Base-by-base conservation (phyloP, 1,140 invertebrate species). In the Augochlora pura region DNA sequence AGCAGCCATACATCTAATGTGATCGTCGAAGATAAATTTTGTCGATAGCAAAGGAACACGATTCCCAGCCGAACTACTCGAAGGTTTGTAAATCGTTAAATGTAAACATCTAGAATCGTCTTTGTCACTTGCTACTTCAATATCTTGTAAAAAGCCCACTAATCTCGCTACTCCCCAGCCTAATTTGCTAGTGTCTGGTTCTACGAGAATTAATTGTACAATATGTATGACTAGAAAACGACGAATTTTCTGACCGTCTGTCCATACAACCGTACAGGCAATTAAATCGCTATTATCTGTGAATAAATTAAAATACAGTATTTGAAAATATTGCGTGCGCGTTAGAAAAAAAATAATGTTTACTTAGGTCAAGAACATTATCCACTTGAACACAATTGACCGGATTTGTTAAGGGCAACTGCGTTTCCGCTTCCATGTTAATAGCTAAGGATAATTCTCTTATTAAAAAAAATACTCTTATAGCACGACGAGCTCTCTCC, bases 161-260 rank as follows among this genome's bases (percentile, higher is more conserved):
- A 99, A 96, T 92, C 99, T 98, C 0, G 98, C 98, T 0, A 99
- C 97, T 9, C 98, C 99, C 98, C 98, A 99, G 0, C 99, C 99
- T 27, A 99, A 93, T 69, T 97, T 95, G 87, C 97, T 96, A 9
- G 96, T 96, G 88, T 99, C 98, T 0, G 99, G 99, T 91, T 99
- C 98, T 0, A 99, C 98, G 1, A 99, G 94, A 70, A 99, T 99
- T 65, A 99, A 94, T 91, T 99, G 99, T 25, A 98, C 94, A 7
- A 96, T 95, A 91, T 99, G 98, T 59, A 99, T 99, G 0, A 99
- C 99, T 27, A 99, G 93, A 92, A 99, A 99, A 23, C 98, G 93
- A 21, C 98, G 94, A 62, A 97, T 96, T 93, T 97, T 98, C 65
- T 95, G 96, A 80, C 97, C 97, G 89, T 99, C 97, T 93, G 97